Evolutionary conservation across 2,113 vertebrate genomes (phyloP).

Genomic region (Loxodonta africana): DNA sequence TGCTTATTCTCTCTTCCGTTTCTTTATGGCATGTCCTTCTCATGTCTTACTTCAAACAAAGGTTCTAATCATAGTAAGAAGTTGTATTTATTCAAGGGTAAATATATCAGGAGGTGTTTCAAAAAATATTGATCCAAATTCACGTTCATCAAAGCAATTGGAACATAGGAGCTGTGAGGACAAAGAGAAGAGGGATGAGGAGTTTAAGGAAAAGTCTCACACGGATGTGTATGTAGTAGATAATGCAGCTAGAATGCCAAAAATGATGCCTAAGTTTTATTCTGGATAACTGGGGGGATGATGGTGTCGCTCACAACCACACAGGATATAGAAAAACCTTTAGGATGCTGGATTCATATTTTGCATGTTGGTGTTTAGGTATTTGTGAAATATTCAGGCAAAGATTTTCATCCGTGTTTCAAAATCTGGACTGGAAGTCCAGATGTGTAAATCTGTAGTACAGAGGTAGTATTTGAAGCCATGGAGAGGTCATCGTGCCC

Average conservation of each 20-base stretch:
- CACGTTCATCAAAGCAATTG: background rate
- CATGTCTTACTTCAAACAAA: background rate
- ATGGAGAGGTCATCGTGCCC: background rate
- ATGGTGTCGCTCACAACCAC: background rate
- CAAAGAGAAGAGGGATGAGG: background rate
- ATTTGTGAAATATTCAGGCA: background rate
- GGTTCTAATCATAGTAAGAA: background rate
- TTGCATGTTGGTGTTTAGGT: background rate
- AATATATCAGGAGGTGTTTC: background rate
- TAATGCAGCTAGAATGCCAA: background rate
- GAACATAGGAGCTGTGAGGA: background rate
- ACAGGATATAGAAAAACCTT: background rate
- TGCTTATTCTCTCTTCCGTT: background rate
- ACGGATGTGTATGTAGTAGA: no score
- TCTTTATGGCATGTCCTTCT: background rate
- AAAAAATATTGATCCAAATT: background rate
- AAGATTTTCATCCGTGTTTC: background rate
- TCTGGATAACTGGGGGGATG: background rate
- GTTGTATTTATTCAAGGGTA: background rate
- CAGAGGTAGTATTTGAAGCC: background rate
- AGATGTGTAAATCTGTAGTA: background rate
- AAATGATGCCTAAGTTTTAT: background rate
- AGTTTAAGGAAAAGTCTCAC: background rate
- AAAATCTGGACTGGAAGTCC: background rate
- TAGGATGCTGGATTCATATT: background rate